Conservation (phyloP, 2,797 vertebrate species). For the Micropoecilia bifurca region DNA sequence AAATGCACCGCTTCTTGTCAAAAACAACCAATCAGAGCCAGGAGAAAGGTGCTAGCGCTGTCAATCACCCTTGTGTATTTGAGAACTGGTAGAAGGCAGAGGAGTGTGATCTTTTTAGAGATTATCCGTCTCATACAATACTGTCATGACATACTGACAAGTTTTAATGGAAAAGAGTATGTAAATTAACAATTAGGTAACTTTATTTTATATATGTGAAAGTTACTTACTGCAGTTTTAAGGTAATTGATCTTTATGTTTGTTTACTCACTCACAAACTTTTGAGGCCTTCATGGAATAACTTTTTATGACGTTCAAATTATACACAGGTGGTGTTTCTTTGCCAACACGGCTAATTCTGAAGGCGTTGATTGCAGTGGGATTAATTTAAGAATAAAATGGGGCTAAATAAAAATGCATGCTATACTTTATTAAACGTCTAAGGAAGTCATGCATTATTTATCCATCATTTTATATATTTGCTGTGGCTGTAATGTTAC, state of each 20-base stretch:
- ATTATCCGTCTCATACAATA: too few relatives aligned
- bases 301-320: background rate
- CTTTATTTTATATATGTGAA: too few relatives aligned
- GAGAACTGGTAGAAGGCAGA: too few relatives aligned
- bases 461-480: background rate
- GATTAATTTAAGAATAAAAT: background rate
- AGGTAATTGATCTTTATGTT: background rate
- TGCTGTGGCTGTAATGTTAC: background rate
- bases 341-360: background rate
- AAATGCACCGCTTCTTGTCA: too few relatives aligned
- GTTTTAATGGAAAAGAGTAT: too few relatives aligned
- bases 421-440: background rate
- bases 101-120: too few relatives aligned
- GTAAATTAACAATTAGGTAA: too few relatives aligned
- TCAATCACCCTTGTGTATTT: too few relatives aligned
- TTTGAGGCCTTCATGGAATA: background rate
- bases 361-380: background rate
- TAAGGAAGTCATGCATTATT: background rate
- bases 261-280: background rate
- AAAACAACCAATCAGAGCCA: too few relatives aligned
- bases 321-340: background rate
- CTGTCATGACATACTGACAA: too few relatives aligned
- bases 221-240: background rate
- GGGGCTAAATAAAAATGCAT: background rate
- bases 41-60: too few relatives aligned